Evolutionary conservation across 2,797 vertebrate species (phyloP).

Genomic region (Odontamblyopus lacepedii): DNA sequence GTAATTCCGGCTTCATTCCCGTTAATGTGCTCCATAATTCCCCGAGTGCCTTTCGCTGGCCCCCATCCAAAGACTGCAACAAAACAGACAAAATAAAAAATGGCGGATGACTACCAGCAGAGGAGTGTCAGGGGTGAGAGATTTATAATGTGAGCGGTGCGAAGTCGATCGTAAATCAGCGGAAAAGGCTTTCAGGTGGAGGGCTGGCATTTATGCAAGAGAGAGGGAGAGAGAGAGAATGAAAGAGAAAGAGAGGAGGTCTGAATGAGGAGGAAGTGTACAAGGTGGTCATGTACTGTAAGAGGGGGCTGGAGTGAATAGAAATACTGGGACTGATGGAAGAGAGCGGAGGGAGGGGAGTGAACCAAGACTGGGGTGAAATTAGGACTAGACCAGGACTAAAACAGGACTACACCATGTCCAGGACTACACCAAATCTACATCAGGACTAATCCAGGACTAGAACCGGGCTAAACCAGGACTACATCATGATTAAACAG

Average conservation of each 20-base stretch:
- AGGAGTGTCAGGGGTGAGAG: constrained; percentile 84
- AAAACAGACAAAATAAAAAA: constrained; percentile 65
- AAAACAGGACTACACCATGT: too few species aligned
- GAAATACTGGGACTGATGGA: background rate
- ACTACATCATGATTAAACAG: too few species aligned
- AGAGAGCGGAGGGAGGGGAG: background rate
- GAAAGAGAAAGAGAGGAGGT: background rate
- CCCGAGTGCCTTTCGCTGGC: constrained; percentile 85
- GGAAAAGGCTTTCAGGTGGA: constrained; percentile 77
- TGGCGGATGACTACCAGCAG: constrained; percentile 88
- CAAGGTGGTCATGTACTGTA: constrained; percentile 22
- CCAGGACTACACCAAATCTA: too few species aligned
- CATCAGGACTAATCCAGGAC: too few species aligned
- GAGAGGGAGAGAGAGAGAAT: background rate
- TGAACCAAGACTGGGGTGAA: too few species aligned
- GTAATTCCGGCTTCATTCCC: constrained; percentile 74
- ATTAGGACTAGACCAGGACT: too few species aligned
- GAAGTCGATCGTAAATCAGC: constrained; percentile 87
- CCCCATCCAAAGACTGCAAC: constrained; percentile 81
- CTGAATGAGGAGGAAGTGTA: constrained; percentile 23
- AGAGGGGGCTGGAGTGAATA: constrained; percentile 8
- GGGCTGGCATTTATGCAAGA: constrained; percentile 75
- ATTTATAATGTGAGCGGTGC: constrained; percentile 85
- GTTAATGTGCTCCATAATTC: constrained; percentile 83
- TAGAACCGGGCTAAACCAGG: too few species aligned